These are phyloP conservation scores for Patella ulyssiponensis DNA, from an alignment of 2,888 invertebrate species.

Conservation along the genomic window DNA sequence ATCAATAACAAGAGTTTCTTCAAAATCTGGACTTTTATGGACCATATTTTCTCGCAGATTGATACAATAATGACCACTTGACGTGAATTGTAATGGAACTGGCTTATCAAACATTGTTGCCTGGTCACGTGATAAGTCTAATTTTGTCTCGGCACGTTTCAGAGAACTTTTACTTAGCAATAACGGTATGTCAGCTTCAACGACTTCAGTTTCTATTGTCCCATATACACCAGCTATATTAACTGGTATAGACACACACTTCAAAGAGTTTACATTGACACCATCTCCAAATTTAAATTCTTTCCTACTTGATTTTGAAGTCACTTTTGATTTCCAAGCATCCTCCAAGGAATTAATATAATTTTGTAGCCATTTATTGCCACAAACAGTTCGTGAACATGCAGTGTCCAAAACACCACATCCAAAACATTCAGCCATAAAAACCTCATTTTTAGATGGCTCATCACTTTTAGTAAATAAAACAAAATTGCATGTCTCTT, in stretches of 20 bases:
- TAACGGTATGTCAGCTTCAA: constrained; percentile 26
- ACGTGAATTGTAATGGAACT: constrained; percentile 27
- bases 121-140: constrained; percentile 26
- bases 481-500: not conserved
- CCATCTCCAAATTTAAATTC: constrained; percentile 32
- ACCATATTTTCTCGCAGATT: not conserved
- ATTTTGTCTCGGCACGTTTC: constrained; percentile 26
- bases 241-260: constrained; percentile 24
- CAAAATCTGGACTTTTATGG: not conserved
- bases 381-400: constrained; percentile 7
- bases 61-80: constrained; percentile 34
- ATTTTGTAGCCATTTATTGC: not conserved
- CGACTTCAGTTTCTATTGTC: constrained; percentile 27
- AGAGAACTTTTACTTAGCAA: constrained; percentile 29
- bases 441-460: constrained; percentile 18
- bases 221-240: constrained; percentile 11
- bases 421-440: constrained; percentile 24
- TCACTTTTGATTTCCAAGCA: not conserved
- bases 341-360: not conserved
- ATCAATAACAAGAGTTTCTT: constrained; percentile 3
- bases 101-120: constrained; percentile 24
- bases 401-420: constrained; percentile 24
- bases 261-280: constrained; percentile 8
- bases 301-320: constrained; percentile 10
- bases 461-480: not conserved